phyloP scores from a whole-genome alignment of 2,797 vertebrate genomes.

The Adrianichthys oophorus region DNA sequence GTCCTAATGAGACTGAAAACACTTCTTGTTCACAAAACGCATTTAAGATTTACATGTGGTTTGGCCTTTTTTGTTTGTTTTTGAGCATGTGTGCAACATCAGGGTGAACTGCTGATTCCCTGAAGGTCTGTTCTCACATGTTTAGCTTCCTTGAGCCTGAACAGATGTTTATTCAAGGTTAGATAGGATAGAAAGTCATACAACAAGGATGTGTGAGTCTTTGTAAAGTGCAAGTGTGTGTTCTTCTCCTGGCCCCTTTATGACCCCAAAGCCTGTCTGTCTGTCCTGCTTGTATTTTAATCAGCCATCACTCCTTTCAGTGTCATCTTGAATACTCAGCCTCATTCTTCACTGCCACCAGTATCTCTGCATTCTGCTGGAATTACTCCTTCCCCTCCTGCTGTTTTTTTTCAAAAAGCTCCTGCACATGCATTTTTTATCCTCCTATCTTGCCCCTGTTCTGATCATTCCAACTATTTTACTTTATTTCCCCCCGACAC shows the following conservation, averaged over 20 bases:
- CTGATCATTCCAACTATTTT: background rate
- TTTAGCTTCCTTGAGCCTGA: conserved; percentile 32
- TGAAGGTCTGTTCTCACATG: conserved; percentile 17
- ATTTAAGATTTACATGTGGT: too few species aligned
- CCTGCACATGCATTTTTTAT: conserved; percentile 10
- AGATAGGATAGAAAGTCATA: conserved; percentile 22
- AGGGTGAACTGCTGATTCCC: conserved; percentile 24
- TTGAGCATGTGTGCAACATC: background rate
- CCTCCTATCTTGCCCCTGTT: background rate
- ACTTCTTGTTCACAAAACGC: too few species aligned
- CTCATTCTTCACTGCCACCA: conserved; percentile 57
- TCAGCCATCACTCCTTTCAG: conserved; percentile 62
- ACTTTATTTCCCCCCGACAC: background rate
- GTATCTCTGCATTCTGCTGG: conserved; percentile 38
- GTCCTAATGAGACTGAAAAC: too few species aligned
- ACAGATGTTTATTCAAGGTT: conserved; percentile 39
- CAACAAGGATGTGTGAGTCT: conserved; percentile 24
- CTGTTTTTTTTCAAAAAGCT: conserved; percentile 28
- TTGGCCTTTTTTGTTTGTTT: background rate
- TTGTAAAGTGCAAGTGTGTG: conserved; percentile 44
- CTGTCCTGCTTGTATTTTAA: conserved; percentile 62
- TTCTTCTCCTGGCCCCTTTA: conserved; percentile 49
- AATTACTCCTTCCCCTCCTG: conserved; percentile 1
- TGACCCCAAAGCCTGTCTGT: conserved; percentile 69
- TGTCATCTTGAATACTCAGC: conserved; percentile 46